Percentiles rank a stretch among this genome's conserved stretches.
These are phyloP conservation scores for Anoplophora glabripennis DNA, from an alignment of 1,140 invertebrate genomes.

Conservation along the genomic window DNA sequence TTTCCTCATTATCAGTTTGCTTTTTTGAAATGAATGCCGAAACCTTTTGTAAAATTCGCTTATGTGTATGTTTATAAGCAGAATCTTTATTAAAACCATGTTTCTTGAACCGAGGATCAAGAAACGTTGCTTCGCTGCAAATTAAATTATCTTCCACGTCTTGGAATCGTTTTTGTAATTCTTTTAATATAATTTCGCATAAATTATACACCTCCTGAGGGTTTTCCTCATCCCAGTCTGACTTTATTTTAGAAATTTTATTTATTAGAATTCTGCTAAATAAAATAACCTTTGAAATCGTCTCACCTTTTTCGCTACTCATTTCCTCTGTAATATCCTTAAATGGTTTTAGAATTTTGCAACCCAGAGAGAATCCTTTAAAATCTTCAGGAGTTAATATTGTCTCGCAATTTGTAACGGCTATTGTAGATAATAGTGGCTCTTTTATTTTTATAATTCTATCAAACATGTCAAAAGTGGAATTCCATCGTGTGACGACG, in stretches of 20 bases:
- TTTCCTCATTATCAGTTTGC: neutral
- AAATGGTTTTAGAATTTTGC: conserved; percentile 10
- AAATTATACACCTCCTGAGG: conserved; percentile 24
- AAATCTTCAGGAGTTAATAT: neutral
- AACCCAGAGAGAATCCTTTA: neutral
- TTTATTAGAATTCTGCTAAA: conserved; percentile 20
- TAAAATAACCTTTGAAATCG: conserved; percentile 30
- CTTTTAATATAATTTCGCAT: conserved; percentile 6
- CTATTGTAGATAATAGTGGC: conserved; percentile 32
- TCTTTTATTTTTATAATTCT: conserved; percentile 8
- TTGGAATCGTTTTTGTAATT: conserved; percentile 16
- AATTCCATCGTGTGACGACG: neutral
- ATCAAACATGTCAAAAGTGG: neutral
- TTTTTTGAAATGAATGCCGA: conserved; percentile 24
- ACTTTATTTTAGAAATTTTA: conserved; percentile 17
- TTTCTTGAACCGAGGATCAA: conserved; percentile 4
- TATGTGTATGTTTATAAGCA: neutral
- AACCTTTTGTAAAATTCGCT: conserved; percentile 22
- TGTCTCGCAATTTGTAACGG: conserved; percentile 16
- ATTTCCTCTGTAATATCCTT: conserved; percentile 33
- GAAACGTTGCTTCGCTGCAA: neutral
- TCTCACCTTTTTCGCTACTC: conserved; percentile 32
- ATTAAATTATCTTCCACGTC: neutral
- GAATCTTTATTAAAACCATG: neutral
- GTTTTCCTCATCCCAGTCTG: conserved; percentile 10